Conservation (phyloP, 2,797 vertebrate genomes). For the Notamacropus eugenii region DNA sequence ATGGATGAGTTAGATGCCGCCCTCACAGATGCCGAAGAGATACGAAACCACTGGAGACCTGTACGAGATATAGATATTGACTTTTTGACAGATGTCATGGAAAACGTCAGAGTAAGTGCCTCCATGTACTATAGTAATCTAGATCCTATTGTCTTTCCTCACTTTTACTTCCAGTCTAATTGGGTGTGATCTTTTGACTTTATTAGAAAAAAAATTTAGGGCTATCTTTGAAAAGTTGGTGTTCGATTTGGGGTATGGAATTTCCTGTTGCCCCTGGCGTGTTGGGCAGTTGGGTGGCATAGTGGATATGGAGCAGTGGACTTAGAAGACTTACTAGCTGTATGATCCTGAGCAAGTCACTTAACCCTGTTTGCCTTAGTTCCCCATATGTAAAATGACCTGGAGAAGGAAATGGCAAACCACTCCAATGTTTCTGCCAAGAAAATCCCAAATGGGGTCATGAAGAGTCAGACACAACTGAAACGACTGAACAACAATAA, state of each 20-base stretch:
- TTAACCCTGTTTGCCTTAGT: background rate
- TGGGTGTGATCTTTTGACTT: background rate
- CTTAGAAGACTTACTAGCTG: background rate
- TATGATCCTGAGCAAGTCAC: background rate
- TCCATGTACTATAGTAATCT: background rate
- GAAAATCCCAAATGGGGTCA: background rate
- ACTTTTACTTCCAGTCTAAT: background rate
- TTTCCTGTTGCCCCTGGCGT: background rate
- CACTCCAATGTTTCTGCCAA: background rate
- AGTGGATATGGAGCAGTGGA: background rate
- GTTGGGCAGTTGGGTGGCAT: background rate
- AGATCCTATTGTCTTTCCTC: background rate
- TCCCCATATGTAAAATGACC: background rate
- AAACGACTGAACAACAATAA: background rate
- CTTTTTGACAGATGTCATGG: no score
- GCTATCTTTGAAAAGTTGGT: background rate
- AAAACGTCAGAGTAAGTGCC: slow-evolving; percentile 80
- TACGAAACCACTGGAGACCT: no score
- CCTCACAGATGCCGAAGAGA: no score
- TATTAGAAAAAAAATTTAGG: background rate
- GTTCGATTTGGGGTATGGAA: background rate
- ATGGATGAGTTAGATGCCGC: no score
- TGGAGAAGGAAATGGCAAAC: background rate
- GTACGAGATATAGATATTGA: no score
- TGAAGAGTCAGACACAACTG: background rate